These are phyloP conservation scores for Amphibalanus amphitrite DNA, from an alignment of 1,140 invertebrate genomes.

Conservation along the genomic window DNA sequence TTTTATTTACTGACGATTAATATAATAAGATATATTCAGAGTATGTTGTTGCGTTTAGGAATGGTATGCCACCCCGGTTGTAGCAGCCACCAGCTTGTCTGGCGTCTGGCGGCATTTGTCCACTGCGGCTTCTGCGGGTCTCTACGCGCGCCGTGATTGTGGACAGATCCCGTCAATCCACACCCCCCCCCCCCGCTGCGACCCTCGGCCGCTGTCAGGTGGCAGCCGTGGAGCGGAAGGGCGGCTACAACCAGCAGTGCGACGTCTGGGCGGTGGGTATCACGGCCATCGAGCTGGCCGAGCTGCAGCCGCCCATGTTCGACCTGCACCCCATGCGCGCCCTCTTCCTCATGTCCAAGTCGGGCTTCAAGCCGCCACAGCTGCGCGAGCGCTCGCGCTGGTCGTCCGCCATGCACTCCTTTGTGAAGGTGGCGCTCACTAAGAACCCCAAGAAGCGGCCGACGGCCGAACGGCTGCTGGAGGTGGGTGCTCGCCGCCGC, in stretches of 20 bases:
- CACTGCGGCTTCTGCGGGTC: too few relatives aligned
- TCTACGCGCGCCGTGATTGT: too few relatives aligned
- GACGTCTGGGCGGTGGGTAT: slow-evolving; percentile 99
- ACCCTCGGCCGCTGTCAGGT: slow-evolving; percentile 39
- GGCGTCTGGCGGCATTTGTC: too few relatives aligned
- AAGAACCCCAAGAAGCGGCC: slow-evolving; percentile 99
- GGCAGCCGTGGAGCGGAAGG: slow-evolving; percentile 96
- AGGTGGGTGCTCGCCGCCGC: slow-evolving; percentile 27
- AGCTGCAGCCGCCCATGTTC: slow-evolving; percentile 98
- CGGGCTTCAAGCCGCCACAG: slow-evolving; percentile 92
- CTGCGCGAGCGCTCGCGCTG: slow-evolving; percentile 93
- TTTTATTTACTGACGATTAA: too few relatives aligned
- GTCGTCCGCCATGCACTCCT: slow-evolving; percentile 85
- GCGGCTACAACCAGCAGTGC: slow-evolving; percentile 97
- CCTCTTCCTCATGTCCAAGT: slow-evolving; percentile 97
- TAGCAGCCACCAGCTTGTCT: too few relatives aligned
- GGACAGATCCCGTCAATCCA: too few relatives aligned
- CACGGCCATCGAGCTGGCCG: slow-evolving; percentile 95
- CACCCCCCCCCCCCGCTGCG: not conserved
- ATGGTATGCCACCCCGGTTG: too few relatives aligned
- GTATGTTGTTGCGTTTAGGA: too few relatives aligned
- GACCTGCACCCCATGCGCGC: slow-evolving; percentile 97
- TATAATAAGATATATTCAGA: too few relatives aligned
- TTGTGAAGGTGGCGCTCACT: slow-evolving; percentile 92
- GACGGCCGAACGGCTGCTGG: slow-evolving; percentile 71